Evolutionary conservation across 2,113 vertebrate species (phyloP), one percentile per base, ranked within the genome.

Genomic region (Python bivittatus): DNA sequence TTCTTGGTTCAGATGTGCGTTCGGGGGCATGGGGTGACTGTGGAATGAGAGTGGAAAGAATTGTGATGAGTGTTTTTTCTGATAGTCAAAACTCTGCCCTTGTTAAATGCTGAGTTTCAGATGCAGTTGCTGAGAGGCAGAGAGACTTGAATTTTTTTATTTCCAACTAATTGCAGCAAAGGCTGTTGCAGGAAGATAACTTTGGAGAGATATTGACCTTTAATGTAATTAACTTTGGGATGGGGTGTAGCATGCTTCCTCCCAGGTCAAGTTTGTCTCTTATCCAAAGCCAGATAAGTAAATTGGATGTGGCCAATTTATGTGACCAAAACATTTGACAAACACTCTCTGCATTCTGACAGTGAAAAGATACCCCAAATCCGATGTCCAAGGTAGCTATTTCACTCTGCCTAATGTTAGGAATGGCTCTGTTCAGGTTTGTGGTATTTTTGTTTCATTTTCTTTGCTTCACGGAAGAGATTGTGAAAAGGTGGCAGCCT

Each of bases 81-180:
- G 84, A 25, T 68, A 90, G 6, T 96, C 15, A 2, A 54, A 48
- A 84, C 27, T 13, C 48, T 54, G 53, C 52, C 53, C 52, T 54
- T 56, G 85, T 86, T 56, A 56, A 54, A 20, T 7, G 29, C 85
- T 95, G 94, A 95, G 94, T 94, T 96, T 60, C 94, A 93, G 61
- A 56, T 68, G n/a, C 48, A 33, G 52, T 72, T 54, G 85, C 29
- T 9, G 53, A 86, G 48, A 90, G 94, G 86, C 90, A 94, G 93
- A 96, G 57, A 94, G 93, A 95, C 95, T 94, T 91, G 94, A 93
- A 93, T 95, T 54, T 93, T 93, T 94, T 95, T 60, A 94, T 96
- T 96, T 95, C 94, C 92, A 93, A 95, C 92, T 95, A 94, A 96
- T 95, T 95, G 95, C 94, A 93, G 68, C 22, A 4, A 54, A 68